Conservation (phyloP, 2,113 vertebrate genomes). For the Cololabis saira region DNA sequence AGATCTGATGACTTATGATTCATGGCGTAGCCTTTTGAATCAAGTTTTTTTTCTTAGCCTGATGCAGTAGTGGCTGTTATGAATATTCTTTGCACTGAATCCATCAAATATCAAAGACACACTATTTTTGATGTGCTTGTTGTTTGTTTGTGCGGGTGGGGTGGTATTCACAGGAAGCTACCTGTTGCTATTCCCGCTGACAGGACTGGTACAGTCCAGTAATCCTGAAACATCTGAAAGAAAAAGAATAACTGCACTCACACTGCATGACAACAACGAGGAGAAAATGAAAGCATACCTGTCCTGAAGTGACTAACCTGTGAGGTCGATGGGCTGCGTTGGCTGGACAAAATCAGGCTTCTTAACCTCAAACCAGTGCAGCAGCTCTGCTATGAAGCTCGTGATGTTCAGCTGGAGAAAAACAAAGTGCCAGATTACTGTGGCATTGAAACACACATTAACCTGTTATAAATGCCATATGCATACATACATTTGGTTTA, state of each 20-base stretch:
- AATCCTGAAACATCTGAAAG: slow-evolving; percentile 71
- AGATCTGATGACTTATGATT: background rate
- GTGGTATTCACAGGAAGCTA: slow-evolving; percentile 18
- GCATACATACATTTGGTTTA: too few species aligned
- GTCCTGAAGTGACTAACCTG: slow-evolving; percentile 68
- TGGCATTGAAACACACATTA: background rate
- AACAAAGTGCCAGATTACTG: background rate
- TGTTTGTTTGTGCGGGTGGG: background rate
- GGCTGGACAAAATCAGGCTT: slow-evolving; percentile 88
- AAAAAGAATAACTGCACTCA: slow-evolving; percentile 7
- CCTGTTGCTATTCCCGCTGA: slow-evolving; percentile 75
- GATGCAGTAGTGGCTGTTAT: background rate
- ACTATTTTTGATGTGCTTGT: background rate
- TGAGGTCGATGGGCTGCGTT: slow-evolving; percentile 81
- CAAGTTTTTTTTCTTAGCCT: background rate
- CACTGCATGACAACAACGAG: background rate
- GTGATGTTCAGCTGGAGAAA: slow-evolving; percentile 86
- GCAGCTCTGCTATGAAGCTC: slow-evolving; percentile 88
- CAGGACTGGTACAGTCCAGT: slow-evolving; percentile 68
- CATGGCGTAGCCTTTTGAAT: background rate
- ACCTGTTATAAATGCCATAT: background rate
- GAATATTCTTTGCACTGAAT: too few species aligned
- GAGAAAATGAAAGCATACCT: accelerated
- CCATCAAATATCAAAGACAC: too few species aligned
- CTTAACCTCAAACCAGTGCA: slow-evolving; percentile 87